Conservation (phyloP, 2,888 invertebrate genomes). For the Chouioia cunea region DNA sequence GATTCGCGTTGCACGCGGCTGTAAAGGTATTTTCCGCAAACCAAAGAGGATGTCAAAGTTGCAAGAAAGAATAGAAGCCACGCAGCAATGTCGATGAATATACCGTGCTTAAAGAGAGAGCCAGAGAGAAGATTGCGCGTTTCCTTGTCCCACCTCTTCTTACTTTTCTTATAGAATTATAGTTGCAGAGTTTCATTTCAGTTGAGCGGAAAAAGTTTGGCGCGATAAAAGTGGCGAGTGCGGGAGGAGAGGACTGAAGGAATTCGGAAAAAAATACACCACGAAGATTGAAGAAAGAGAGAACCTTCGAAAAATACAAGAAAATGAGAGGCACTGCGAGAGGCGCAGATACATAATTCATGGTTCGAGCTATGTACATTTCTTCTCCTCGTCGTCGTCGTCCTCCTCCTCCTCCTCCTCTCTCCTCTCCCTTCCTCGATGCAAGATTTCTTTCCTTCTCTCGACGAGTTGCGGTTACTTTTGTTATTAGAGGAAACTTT, state of each 20-base stretch:
- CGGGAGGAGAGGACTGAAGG: too few species aligned
- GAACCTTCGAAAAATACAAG: conserved; percentile 43
- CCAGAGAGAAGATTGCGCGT: too few species aligned
- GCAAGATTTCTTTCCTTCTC: conserved; percentile 45
- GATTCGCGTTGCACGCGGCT: too few species aligned
- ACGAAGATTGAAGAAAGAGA: conserved; percentile 12
- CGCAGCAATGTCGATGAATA: conserved; percentile 5
- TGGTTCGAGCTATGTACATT: conserved; percentile 43
- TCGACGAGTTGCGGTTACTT: conserved; percentile 51
- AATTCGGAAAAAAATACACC: conserved; percentile 34
- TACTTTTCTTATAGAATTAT: conserved; percentile 33
- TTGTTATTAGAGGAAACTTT: conserved; percentile 56
- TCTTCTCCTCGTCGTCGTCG: background rate
- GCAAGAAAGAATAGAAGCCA: background rate
- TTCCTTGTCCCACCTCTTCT: too few species aligned
- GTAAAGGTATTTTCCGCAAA: conserved; percentile 2
- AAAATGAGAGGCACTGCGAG: conserved; percentile 34
- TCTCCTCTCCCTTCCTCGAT: conserved; percentile 16
- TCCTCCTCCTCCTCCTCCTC: conserved; percentile 17
- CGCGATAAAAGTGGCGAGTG: conserved; percentile 9
- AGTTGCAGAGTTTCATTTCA: conserved; percentile 27
- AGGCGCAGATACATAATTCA: conserved; percentile 56
- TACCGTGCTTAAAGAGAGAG: background rate
- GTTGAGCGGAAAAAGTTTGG: background rate
- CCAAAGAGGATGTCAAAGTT: conserved; percentile 5